These are phyloP conservation scores for Nomada ruficornis DNA, from an alignment of 2,888 invertebrate genomes.

Conservation along the genomic window DNA sequence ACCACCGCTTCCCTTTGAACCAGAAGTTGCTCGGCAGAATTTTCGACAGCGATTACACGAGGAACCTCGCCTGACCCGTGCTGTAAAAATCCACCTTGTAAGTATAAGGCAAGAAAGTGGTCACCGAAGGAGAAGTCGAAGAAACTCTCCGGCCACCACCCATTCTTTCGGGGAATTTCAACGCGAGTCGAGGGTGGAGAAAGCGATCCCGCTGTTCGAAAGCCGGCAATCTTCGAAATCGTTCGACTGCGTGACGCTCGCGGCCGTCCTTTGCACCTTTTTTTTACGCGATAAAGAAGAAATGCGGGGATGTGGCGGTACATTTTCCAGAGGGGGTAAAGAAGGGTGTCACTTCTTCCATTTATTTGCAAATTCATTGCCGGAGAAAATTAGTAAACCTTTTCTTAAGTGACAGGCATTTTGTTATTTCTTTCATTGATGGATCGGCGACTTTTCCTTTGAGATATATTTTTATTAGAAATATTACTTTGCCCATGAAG, in stretches of 20 bases:
- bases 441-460: no score
- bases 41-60: constrained; percentile 68
- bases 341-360: constrained; percentile 1
- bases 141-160: constrained; percentile 30
- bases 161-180: constrained; percentile 51
- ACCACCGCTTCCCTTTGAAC: constrained; percentile 10
- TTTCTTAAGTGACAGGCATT: no score
- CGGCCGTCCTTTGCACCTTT: constrained; percentile 57
- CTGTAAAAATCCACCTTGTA: constrained; percentile 68
- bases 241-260: constrained; percentile 50
- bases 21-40: constrained; percentile 46
- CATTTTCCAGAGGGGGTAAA: neutral
- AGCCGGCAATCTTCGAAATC: constrained; percentile 50
- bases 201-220: neutral
- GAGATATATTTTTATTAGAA: no score
- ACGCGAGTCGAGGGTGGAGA: constrained; percentile 52
- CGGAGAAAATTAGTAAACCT: no score
- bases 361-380: no score
- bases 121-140: constrained; percentile 46
- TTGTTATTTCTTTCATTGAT: no score
- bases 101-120: constrained; percentile 49
- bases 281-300: constrained; percentile 29
- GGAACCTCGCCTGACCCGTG: constrained; percentile 40
- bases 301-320: neutral
- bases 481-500: no score